Percentiles rank a stretch among this genome's conserved stretches.
Conservation (phyloP, 1,140 invertebrate species). For the Diprion similis region DNA sequence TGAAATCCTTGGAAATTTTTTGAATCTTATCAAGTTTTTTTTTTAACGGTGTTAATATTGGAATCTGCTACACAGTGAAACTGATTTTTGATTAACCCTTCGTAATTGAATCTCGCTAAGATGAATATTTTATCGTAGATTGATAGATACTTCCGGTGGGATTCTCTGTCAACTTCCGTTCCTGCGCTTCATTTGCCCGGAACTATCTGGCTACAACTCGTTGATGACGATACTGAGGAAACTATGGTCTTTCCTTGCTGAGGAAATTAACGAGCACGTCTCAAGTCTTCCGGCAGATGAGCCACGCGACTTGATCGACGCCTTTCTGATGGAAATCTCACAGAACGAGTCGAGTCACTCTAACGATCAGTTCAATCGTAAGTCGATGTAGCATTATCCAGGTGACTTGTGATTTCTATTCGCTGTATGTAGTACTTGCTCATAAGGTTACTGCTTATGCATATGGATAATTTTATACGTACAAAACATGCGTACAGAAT, state of each 20-base stretch:
- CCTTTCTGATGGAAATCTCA: slow-evolving; percentile 69
- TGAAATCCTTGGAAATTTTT: no score
- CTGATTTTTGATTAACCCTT: background rate
- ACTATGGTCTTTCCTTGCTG: slow-evolving; percentile 58
- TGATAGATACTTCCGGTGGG: slow-evolving; percentile 72
- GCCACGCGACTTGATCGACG: slow-evolving; percentile 74
- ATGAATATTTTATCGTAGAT: slow-evolving; percentile 38
- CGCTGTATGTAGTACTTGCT: background rate
- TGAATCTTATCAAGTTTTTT: no score
- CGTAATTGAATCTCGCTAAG: background rate
- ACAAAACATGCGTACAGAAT: background rate
- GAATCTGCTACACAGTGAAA: background rate
- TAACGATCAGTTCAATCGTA: slow-evolving; percentile 33
- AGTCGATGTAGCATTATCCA: slow-evolving; percentile 27
- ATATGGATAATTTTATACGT: no score
- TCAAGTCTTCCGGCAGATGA: slow-evolving; percentile 57
- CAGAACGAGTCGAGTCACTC: slow-evolving; percentile 26
- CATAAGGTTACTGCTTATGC: background rate
- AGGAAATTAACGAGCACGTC: slow-evolving; percentile 64
- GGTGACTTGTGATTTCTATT: slow-evolving; percentile 7
- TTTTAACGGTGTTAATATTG: no score
- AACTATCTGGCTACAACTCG: slow-evolving; percentile 66
- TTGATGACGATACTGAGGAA: slow-evolving; percentile 52
- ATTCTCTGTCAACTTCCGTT: slow-evolving; percentile 72
- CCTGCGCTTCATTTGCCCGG: slow-evolving; percentile 67